These are phyloP conservation scores for Trogon surrucura DNA, from an alignment of 2,113 vertebrate species.

Conservation along the genomic window DNA sequence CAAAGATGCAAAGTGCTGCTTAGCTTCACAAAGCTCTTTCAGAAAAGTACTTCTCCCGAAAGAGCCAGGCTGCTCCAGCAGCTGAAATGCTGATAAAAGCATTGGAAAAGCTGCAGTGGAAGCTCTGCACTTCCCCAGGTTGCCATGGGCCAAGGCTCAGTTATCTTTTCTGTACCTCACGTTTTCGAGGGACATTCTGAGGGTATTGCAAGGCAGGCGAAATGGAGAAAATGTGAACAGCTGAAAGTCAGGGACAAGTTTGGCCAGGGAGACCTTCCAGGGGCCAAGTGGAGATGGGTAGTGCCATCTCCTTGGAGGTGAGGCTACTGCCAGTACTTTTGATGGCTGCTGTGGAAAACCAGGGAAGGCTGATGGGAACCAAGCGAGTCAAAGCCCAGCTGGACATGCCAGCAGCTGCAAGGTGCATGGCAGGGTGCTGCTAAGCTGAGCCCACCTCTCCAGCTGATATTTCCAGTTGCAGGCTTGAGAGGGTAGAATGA, in stretches of 20 bases:
- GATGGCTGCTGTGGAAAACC: neutral
- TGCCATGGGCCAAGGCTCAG: neutral
- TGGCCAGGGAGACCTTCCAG: neutral
- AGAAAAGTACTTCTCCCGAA: neutral
- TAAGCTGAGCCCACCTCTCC: neutral
- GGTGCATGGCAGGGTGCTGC: fast-evolving
- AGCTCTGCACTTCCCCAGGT: neutral
- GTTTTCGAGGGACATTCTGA: neutral
- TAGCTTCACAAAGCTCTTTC: neutral
- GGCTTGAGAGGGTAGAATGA: neutral
- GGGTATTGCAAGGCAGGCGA: neutral
- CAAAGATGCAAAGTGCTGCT: neutral
- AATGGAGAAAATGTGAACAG: neutral
- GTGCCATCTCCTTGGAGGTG: neutral
- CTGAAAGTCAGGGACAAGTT: neutral
- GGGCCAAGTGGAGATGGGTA: neutral
- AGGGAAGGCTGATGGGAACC: neutral
- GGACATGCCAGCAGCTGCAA: neutral
- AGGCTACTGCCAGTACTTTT: neutral
- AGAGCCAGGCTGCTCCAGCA: neutral
- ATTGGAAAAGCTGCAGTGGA: neutral
- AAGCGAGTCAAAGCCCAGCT: neutral
- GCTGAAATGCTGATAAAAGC: neutral
- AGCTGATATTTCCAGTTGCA: neutral
- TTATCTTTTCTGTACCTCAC: neutral